phyloP scores from a whole-genome alignment of 1,140 invertebrate genomes.

The Drosophila mauritiana region DNA sequence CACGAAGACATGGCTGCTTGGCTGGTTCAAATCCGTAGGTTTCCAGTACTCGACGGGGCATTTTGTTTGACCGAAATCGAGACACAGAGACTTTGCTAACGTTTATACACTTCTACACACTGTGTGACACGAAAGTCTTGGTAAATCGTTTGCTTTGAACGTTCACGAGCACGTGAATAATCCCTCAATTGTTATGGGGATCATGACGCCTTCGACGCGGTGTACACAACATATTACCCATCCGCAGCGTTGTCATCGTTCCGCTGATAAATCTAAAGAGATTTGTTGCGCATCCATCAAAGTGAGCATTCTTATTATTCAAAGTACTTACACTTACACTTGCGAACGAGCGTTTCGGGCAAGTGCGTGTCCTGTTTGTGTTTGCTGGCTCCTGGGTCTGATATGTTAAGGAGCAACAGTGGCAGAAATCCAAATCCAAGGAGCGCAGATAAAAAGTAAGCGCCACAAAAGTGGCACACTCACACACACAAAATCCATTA shows the following conservation, averaged over 20 bases:
- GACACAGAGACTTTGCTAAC: conserved; percentile 11
- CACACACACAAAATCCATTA: conserved; percentile 83
- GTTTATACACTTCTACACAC: conserved; percentile 27
- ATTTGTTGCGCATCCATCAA: conserved; percentile 79
- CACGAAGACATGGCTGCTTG: conserved; percentile 13
- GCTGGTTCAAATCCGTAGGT: neutral
- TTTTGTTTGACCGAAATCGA: conserved; percentile 35
- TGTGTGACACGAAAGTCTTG: conserved; percentile 42
- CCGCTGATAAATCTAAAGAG: conserved; percentile 61
- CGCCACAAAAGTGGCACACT: conserved; percentile 60
- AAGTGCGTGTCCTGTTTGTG: conserved; percentile 63
- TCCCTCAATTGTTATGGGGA: conserved; percentile 41
- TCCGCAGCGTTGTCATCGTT: conserved; percentile 38
- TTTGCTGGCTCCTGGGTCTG: neutral
- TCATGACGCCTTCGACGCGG: conserved; percentile 1
- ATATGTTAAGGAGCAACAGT: conserved; percentile 61
- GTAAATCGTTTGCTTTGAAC: conserved; percentile 27
- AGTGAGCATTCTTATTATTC: conserved; percentile 82
- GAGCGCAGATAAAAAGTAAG: conserved; percentile 61
- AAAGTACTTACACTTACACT: conserved; percentile 70
- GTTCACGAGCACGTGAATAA: conserved; percentile 24
- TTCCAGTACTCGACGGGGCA: conserved; percentile 32
- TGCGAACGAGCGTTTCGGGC: conserved; percentile 38
- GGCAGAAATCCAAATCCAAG: conserved; percentile 25
- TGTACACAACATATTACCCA: conserved; percentile 1